Evolutionary conservation across 2,797 vertebrate genomes (phyloP).

Genomic region (Numenius phaeopus): DNA sequence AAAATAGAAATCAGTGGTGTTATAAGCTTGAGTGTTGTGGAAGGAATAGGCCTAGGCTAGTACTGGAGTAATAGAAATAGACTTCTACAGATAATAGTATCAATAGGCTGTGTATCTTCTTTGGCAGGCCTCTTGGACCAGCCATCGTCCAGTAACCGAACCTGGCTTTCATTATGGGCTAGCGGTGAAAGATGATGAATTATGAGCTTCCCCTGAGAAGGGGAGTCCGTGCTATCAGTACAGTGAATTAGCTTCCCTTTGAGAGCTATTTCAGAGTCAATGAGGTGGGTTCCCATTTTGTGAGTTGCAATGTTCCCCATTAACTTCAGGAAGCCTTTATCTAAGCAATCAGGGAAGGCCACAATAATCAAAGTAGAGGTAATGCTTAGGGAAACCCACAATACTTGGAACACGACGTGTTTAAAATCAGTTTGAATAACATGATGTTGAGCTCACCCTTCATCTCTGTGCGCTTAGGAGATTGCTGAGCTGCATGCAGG

Average conservation of each 20-base stretch:
- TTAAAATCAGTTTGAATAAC: neutral
- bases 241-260: neutral
- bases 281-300: neutral
- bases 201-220: neutral
- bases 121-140: neutral
- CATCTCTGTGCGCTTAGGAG: neutral
- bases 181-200: neutral
- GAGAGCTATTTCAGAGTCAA: neutral
- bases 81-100: neutral
- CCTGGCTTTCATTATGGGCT: neutral
- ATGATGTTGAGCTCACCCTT: neutral
- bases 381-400: neutral
- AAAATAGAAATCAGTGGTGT: neutral
- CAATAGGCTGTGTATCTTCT: neutral
- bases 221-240: neutral
- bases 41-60: neutral
- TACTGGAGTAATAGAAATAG: neutral
- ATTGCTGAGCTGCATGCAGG: accelerated
- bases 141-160: neutral
- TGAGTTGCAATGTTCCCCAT: neutral
- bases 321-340: constrained; percentile 36
- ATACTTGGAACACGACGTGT: neutral
- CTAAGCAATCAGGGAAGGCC: neutral
- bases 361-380: neutral
- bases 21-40: neutral